phyloP scores from a whole-genome alignment of 1,140 invertebrate genomes.

The Prorops nasuta region DNA sequence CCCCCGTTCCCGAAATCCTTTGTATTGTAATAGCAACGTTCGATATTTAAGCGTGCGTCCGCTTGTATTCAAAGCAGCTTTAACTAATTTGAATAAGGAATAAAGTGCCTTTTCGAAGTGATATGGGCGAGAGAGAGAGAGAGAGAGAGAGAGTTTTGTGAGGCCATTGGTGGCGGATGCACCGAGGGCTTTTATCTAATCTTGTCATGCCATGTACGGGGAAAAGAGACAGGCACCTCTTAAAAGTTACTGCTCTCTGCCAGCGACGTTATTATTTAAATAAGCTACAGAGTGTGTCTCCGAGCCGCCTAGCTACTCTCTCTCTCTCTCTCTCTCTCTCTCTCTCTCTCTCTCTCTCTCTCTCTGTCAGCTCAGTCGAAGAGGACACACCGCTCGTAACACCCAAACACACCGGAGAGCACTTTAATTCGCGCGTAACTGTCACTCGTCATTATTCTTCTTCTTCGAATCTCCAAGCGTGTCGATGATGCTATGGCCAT shows the following conservation, averaged over 20 bases:
- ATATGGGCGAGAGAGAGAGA: slow-evolving; percentile 24
- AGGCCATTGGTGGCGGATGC: no score
- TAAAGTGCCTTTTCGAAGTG: slow-evolving; percentile 42
- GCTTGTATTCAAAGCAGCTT: slow-evolving; percentile 40
- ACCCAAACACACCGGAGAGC: no score
- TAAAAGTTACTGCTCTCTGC: slow-evolving; percentile 30
- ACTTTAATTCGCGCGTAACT: not conserved
- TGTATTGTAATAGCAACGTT: slow-evolving; percentile 37
- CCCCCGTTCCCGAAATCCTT: slow-evolving; percentile 23
- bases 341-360: slow-evolving; percentile 3
- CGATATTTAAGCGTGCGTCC: slow-evolving; percentile 27
- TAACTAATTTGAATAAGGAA: slow-evolving; percentile 46
- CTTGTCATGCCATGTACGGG: slow-evolving; percentile 39
- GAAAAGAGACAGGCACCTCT: slow-evolving; percentile 33
- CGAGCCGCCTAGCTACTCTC: not conserved
- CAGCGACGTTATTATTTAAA: slow-evolving; percentile 40
- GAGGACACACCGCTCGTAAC: no score
- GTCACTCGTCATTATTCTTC: no score
- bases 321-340: not conserved
- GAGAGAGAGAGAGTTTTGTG: no score
- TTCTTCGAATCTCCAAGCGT: no score
- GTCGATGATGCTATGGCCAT: no score
- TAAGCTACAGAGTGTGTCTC: no score
- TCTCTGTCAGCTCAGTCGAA: no score
- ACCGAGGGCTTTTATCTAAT: slow-evolving; percentile 37